Percentiles rank a stretch among this genome's conserved stretches.
Conservation (phyloP, 2,797 vertebrate genomes). For the Sebastes hubbsi region DNA sequence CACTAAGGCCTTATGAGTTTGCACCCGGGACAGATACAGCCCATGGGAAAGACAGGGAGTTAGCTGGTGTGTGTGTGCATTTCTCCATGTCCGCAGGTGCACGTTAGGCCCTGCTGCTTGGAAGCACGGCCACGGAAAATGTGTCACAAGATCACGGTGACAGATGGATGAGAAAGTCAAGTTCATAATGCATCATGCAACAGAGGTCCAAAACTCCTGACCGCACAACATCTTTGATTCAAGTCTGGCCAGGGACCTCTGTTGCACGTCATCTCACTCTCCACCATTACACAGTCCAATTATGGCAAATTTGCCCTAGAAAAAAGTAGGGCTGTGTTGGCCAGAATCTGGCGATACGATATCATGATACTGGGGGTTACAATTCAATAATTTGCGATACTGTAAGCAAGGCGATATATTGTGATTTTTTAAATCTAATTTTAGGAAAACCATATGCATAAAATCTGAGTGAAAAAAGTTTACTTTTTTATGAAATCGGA, state of each 20-base stretch:
- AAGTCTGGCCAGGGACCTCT: not conserved
- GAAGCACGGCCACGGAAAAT: constrained; percentile 10
- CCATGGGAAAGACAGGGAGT: constrained; percentile 33
- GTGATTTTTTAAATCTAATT: too few species aligned
- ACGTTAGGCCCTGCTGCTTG: constrained; percentile 6
- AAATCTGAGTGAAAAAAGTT: too few species aligned
- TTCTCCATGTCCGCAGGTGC: constrained; percentile 33
- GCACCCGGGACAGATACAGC: constrained; percentile 36
- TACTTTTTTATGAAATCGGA: too few species aligned
- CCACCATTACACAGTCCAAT: not conserved
- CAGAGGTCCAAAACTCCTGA: not conserved
- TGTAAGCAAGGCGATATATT: too few species aligned
- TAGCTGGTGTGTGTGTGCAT: not conserved
- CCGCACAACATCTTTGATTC: not conserved
- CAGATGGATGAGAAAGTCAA: constrained; percentile 1
- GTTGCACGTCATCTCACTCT: not conserved
- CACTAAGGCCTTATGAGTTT: constrained; percentile 70
- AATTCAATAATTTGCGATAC: too few species aligned
- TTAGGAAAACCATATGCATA: too few species aligned
- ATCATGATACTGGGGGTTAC: too few species aligned
- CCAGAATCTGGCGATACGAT: too few species aligned
- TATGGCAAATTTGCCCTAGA: not conserved
- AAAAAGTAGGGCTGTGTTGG: too few species aligned
- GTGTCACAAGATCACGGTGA: not conserved
- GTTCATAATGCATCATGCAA: not conserved